These are phyloP conservation scores for Heloderma charlesbogerti DNA, from an alignment of 2,113 vertebrate genomes.

Conservation along the genomic window DNA sequence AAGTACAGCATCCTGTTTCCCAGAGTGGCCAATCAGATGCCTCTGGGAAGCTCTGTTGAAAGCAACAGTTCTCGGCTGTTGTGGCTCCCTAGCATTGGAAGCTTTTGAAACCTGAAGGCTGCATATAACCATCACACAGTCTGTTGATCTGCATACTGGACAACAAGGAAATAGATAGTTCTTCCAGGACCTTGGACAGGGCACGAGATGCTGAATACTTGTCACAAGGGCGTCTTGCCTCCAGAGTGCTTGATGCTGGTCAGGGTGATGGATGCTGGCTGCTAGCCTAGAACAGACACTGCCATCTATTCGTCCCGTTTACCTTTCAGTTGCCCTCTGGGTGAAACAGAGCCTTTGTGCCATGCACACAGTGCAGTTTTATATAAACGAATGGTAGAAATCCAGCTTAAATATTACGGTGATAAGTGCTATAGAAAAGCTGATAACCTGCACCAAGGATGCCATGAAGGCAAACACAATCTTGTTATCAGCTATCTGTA, in stretches of 20 bases:
- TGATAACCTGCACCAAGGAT: fast-evolving
- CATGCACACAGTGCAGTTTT: background rate
- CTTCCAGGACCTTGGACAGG: background rate
- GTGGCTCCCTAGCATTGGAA: background rate
- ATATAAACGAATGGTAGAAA: background rate
- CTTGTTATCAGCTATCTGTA: conserved; percentile 6
- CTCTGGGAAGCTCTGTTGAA: background rate
- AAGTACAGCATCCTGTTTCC: background rate
- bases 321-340: background rate
- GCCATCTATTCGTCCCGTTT: background rate
- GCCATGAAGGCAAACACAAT: conserved; percentile 10
- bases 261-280: background rate
- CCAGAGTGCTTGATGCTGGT: background rate
- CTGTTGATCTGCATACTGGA: background rate
- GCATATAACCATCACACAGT: background rate
- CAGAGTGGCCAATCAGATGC: background rate
- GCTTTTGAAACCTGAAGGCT: no score
- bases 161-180: background rate
- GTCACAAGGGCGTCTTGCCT: background rate
- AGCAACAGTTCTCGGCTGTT: background rate
- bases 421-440: background rate
- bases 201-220: background rate
- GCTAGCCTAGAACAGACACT: background rate
- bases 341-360: background rate
- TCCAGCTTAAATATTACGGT: background rate